A percentile compares a stretch with the other conserved stretches of the same genome.
Conservation (phyloP, 2,113 vertebrate species). For the Callopanchax toddi region DNA sequence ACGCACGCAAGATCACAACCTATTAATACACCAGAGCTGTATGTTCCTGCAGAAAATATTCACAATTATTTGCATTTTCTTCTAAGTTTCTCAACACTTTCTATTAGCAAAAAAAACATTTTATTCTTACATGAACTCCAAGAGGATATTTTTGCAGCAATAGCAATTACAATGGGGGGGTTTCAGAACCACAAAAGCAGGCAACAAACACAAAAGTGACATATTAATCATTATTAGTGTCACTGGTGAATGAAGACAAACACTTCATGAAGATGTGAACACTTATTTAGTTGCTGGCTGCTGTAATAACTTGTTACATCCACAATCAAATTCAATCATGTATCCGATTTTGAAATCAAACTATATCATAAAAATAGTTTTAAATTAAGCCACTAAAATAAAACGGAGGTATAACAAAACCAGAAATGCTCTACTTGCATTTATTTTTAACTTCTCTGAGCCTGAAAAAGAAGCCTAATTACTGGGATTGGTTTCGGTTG, state of each 20-base stretch:
- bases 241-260: background rate
- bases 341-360: too few species aligned
- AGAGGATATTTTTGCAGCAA: background rate
- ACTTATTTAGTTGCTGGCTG: too few species aligned
- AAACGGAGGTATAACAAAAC: too few species aligned
- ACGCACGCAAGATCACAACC: background rate
- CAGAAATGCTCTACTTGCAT: too few species aligned
- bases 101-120: background rate
- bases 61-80: background rate
- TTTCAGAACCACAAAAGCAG: background rate
- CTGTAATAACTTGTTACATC: too few species aligned
- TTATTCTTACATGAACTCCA: background rate
- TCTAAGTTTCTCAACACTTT: background rate
- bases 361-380: too few species aligned
- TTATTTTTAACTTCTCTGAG: too few species aligned
- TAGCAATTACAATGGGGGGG: background rate
- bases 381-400: background rate
- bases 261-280: too few species aligned
- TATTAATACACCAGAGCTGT: background rate
- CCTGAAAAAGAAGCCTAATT: too few species aligned
- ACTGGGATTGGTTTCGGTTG: too few species aligned
- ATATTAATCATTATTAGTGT: background rate
- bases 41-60: background rate
- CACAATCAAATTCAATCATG: too few species aligned
- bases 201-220: background rate